Percentiles rank a stretch among this genome's conserved stretches.
Evolutionary conservation across 2,797 vertebrate species (phyloP).

Genomic region (Ispidina lecontei): DNA sequence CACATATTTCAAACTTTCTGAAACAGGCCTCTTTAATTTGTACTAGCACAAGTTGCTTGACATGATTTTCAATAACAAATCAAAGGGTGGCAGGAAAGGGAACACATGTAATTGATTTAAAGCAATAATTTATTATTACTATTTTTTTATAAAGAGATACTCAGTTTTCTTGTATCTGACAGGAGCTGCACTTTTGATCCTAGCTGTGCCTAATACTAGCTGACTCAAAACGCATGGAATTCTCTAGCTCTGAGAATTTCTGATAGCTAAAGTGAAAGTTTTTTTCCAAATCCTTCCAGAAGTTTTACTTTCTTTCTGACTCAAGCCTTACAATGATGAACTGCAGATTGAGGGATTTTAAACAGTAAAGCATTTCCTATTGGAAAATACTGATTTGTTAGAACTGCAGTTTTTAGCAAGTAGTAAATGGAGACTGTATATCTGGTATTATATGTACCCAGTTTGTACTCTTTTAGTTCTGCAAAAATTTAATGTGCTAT

Average conservation of each 20-base stretch:
- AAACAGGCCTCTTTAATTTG: background rate
- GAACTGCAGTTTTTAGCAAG: background rate
- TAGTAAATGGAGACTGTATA: background rate
- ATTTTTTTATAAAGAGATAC: background rate
- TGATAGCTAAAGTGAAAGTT: background rate
- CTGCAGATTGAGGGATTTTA: background rate
- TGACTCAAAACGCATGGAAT: background rate
- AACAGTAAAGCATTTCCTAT: background rate
- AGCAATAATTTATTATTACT: background rate
- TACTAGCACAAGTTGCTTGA: background rate
- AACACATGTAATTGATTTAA: background rate
- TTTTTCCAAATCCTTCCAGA: background rate
- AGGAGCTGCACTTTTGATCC: background rate
- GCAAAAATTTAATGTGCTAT: background rate
- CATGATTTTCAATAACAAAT: background rate
- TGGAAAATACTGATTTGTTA: background rate
- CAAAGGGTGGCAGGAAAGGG: rapidly evolving
- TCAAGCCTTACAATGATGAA: background rate
- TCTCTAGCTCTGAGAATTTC: background rate
- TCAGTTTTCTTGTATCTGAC: background rate
- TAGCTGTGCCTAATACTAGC: background rate
- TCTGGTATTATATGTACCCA: background rate
- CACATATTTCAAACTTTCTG: background rate
- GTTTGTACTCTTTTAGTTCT: background rate
- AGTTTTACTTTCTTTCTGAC: background rate